A percentile compares a stretch with the other conserved stretches of the same genome.
phyloP scores from a whole-genome alignment of 2,113 vertebrate genomes.

The Chlorodrepanis virens region DNA sequence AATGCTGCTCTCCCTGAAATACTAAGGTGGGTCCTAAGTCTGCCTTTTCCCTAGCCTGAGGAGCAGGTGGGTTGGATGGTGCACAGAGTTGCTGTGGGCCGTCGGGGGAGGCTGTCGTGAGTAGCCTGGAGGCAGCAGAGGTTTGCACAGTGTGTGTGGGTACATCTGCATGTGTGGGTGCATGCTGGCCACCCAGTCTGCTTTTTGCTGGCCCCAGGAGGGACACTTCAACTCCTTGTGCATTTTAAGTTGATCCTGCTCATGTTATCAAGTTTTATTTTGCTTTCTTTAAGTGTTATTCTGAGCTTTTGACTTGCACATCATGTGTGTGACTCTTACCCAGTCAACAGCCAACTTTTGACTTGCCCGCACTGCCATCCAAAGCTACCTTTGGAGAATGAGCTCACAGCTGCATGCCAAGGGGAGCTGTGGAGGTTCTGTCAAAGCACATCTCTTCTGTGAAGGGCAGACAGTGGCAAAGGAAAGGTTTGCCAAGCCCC shows the following conservation, averaged over 20 bases:
- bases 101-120: background rate
- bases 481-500: background rate
- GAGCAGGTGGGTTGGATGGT: background rate
- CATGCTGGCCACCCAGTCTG: background rate
- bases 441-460: background rate
- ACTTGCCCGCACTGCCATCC: background rate
- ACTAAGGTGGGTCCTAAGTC: background rate
- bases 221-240: background rate
- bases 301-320: conserved; percentile 22
- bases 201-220: background rate
- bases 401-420: background rate
- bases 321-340: conserved; percentile 55
- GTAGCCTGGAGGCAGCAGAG: conserved; percentile 1
- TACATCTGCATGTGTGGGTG: background rate
- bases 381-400: background rate
- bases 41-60: background rate
- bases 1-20: background rate
- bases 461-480: background rate
- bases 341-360: conserved; percentile 39
- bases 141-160: background rate
- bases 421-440: background rate
- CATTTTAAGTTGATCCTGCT: conserved; percentile 55
- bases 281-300: conserved; percentile 32
- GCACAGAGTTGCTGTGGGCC: background rate
- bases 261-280: conserved; percentile 60